Evolutionary conservation across 2,113 vertebrate genomes (phyloP).

Genomic region (Hippopotamus amphibius): DNA sequence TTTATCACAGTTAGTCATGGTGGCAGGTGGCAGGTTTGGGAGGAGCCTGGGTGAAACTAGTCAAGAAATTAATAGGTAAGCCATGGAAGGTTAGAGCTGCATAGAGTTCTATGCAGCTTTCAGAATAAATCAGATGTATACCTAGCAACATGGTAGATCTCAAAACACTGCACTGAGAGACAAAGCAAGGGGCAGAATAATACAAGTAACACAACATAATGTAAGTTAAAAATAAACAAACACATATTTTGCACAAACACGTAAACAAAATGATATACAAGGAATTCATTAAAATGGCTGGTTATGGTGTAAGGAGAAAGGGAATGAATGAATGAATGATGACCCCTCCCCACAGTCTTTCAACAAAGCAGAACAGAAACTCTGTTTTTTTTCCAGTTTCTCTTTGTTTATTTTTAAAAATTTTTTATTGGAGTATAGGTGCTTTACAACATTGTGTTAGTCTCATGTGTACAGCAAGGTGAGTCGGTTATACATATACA

Average conservation of each 20-base stretch:
- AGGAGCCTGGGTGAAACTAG: background rate
- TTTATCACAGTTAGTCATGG: background rate
- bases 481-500: background rate
- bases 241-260: background rate
- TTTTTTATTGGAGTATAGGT: background rate
- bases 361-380: background rate
- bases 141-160: background rate
- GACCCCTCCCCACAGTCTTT: background rate
- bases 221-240: conserved; percentile 4
- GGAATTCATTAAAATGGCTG: background rate
- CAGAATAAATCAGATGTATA: background rate
- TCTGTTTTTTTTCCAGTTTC: background rate
- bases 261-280: background rate
- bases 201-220: background rate
- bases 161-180: background rate
- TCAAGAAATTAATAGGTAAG: background rate
- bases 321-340: background rate
- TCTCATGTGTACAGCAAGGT: background rate
- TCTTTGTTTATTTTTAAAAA: background rate
- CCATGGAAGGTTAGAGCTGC: background rate
- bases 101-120: background rate
- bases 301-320: background rate
- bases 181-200: background rate
- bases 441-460: background rate
- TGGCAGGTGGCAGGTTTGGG: background rate